phyloP scores from a whole-genome alignment of 2,888 invertebrate genomes.

The Amitus sp. region DNA sequence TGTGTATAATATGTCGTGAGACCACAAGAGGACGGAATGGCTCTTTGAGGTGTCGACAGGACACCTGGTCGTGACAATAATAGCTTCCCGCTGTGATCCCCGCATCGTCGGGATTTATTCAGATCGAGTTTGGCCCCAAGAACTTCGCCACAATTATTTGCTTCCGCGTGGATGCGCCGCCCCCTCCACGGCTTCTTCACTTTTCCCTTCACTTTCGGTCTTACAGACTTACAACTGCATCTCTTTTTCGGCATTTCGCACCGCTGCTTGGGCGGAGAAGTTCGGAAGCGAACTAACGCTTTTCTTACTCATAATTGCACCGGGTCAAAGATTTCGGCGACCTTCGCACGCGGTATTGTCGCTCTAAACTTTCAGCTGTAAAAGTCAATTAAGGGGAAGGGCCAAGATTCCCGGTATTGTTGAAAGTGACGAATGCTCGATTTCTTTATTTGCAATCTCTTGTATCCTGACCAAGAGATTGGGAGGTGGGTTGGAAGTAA shows the following conservation, averaged over 20 bases:
- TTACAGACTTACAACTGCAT: conserved; percentile 9
- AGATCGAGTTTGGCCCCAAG: conserved; percentile 39
- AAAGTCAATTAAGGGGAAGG: conserved; percentile 12
- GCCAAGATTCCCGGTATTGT: background rate
- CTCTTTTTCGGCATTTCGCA: conserved; percentile 1
- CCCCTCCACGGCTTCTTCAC: conserved; percentile 14
- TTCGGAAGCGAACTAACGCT: conserved; percentile 4
- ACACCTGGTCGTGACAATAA: conserved; percentile 57
- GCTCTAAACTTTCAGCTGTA: background rate
- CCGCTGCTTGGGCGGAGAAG: conserved; percentile 40
- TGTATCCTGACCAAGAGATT: background rate
- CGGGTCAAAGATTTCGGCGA: conserved; percentile 1
- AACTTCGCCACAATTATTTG: conserved; percentile 48
- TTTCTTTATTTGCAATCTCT: background rate
- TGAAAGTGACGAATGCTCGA: conserved; percentile 4
- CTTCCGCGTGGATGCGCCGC: conserved; percentile 49
- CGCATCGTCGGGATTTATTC: conserved; percentile 38
- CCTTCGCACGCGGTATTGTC: background rate
- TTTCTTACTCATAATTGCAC: conserved; percentile 10
- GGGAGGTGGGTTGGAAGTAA: no score
- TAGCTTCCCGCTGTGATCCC: conserved; percentile 41
- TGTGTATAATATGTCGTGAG: conserved; percentile 17
- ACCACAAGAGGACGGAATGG: conserved; percentile 37
- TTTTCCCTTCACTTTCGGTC: conserved; percentile 10
- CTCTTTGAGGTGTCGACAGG: conserved; percentile 58